phyloP scores from a whole-genome alignment of 2,113 vertebrate species.

The Panurus biarmicus region DNA sequence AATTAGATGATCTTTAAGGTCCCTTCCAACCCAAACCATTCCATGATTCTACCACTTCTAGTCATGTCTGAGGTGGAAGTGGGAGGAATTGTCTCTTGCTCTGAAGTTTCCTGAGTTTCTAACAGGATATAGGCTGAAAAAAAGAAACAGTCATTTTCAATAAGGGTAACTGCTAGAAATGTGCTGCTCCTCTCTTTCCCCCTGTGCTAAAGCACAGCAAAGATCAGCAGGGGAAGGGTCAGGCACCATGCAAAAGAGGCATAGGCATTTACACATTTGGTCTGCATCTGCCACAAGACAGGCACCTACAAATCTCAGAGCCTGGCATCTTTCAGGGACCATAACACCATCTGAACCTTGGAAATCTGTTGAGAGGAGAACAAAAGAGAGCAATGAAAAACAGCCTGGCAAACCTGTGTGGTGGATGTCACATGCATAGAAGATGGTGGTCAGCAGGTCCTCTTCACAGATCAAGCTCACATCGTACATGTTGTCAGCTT shows the following conservation, averaged over 20 bases:
- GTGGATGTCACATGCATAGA: constrained; percentile 79
- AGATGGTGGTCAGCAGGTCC: constrained; percentile 82
- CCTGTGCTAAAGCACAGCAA: not conserved
- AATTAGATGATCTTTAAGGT: not conserved
- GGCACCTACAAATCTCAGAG: not conserved
- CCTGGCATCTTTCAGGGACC: accelerated
- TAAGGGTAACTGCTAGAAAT: not conserved
- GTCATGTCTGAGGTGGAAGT: not conserved
- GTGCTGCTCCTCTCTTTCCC: not conserved
- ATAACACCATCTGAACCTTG: accelerated
- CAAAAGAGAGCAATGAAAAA: not conserved
- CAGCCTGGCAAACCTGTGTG: constrained; percentile 70
- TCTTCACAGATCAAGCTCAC: constrained; percentile 79
- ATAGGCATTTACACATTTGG: not conserved
- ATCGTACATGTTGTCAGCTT: constrained; percentile 25
- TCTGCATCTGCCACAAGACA: not conserved
- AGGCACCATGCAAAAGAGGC: not conserved
- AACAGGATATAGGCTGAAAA: not conserved
- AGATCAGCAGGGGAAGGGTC: not conserved
- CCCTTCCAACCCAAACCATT: not conserved
- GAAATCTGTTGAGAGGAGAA: not conserved
- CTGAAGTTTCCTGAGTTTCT: not conserved
- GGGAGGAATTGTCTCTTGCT: not conserved
- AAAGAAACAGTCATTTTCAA: not conserved
- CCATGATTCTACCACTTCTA: not conserved